Conservation (phyloP, 2,888 invertebrate species). For the Andrena trimmerana region DNA sequence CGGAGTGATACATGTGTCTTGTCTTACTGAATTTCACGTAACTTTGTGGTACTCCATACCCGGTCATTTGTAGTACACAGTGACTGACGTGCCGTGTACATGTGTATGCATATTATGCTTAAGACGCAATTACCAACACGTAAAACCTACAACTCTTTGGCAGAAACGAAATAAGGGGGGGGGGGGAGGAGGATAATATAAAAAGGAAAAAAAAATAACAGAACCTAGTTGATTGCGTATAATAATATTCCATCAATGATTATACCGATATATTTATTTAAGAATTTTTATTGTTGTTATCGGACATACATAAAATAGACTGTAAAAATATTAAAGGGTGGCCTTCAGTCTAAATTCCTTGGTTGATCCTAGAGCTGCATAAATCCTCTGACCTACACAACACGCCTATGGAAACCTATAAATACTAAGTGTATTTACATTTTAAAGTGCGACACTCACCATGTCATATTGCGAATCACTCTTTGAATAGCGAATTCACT, state of each 20-base stretch:
- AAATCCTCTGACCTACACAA: slow-evolving; percentile 73
- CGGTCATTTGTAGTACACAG: slow-evolving; percentile 72
- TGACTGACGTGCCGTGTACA: slow-evolving; percentile 80
- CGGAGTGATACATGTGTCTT: slow-evolving; percentile 81
- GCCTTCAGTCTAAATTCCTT: slow-evolving; percentile 84
- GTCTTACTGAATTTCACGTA: slow-evolving; percentile 78
- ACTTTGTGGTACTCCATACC: slow-evolving; percentile 74
- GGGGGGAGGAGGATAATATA: slow-evolving; percentile 21
- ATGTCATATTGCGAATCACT: slow-evolving; percentile 62
- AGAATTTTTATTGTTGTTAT: slow-evolving; percentile 84
- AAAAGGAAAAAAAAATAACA: slow-evolving; percentile 50
- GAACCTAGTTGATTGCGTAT: slow-evolving; percentile 80
- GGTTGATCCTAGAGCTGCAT: slow-evolving; percentile 82
- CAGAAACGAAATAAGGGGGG: background rate
- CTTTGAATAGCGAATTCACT: slow-evolving; percentile 68
- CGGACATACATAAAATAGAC: slow-evolving; percentile 84
- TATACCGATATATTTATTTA: slow-evolving; percentile 84
- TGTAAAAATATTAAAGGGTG: slow-evolving; percentile 83
- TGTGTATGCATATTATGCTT: slow-evolving; percentile 81
- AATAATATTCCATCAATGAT: slow-evolving; percentile 83
- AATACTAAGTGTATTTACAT: slow-evolving; percentile 64
- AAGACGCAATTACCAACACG: slow-evolving; percentile 71
- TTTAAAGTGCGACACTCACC: slow-evolving; percentile 60
- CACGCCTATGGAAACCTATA: slow-evolving; percentile 65
- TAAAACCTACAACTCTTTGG: slow-evolving; percentile 63